These are phyloP conservation scores for Catostomus latipinnis DNA, from an alignment of 2,797 vertebrate genomes.

Conservation along the genomic window DNA sequence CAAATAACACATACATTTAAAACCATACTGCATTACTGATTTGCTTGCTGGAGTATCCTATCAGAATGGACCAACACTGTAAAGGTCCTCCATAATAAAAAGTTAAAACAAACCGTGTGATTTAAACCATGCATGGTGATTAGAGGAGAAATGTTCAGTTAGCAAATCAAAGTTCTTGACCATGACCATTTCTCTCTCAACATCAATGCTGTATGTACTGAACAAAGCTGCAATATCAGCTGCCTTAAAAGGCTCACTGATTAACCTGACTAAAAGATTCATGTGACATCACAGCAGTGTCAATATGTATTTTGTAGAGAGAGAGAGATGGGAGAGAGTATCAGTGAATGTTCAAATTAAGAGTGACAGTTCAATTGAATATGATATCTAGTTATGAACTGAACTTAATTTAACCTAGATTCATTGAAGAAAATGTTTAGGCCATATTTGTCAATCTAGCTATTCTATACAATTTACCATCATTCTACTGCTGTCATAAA, in stretches of 20 bases:
- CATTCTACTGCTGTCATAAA: not conserved
- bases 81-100: not conserved
- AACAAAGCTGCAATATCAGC: conserved; percentile 30
- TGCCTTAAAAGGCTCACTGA: not conserved
- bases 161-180: not conserved
- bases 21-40: not conserved
- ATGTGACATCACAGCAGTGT: conserved; percentile 26
- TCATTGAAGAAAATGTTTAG: not conserved
- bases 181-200: not conserved
- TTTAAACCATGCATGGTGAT: not conserved
- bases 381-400: conserved; percentile 4
- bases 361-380: not conserved
- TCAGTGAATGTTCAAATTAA: not conserved
- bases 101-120: not conserved
- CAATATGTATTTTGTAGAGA: conserved; percentile 40
- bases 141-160: not conserved
- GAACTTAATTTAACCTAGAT: not conserved
- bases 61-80: not conserved
- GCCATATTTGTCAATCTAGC: not conserved
- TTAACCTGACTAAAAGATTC: conserved; percentile 25
- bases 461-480: not conserved
- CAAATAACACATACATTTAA: too few relatives aligned
- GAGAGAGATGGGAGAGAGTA: not conserved
- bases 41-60: not conserved
- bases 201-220: conserved; percentile 18